Conservation (phyloP, 2,888 invertebrate species). For the Terebella lapidaria region DNA sequence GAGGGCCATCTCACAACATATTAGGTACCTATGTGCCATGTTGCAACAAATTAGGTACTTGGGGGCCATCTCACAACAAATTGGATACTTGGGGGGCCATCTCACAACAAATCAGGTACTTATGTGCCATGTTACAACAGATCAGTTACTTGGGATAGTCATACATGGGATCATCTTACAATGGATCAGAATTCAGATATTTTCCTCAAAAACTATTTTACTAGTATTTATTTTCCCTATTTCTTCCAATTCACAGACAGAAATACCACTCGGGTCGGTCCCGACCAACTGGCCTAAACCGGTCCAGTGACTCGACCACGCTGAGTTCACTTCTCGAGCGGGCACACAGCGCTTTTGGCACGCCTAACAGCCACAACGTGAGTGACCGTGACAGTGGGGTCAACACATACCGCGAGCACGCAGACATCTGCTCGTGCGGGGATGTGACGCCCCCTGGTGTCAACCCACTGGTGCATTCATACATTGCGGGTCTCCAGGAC, state of each 20-base stretch:
- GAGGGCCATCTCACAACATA: too few relatives aligned
- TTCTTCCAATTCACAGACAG: too few relatives aligned
- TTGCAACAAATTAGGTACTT: too few relatives aligned
- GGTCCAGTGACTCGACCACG: conserved; percentile 8
- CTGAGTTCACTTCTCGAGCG: conserved; percentile 14
- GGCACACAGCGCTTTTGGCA: conserved; percentile 3
- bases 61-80: too few relatives aligned
- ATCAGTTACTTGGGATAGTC: too few relatives aligned
- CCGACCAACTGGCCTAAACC: conserved; percentile 15
- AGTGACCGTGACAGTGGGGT: conserved; percentile 22
- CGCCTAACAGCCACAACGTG: not conserved
- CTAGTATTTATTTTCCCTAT: too few relatives aligned
- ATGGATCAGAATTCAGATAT: too few relatives aligned
- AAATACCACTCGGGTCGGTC: conserved; percentile 16
- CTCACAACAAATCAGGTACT: conserved; percentile 17
- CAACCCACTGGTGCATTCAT: conserved; percentile 14
- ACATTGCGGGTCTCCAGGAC: conserved; percentile 10
- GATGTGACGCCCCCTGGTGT: conserved; percentile 13
- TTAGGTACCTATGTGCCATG: too few relatives aligned
- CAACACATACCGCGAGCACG: conserved; percentile 11
- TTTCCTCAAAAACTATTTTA: too few relatives aligned
- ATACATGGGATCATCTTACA: too few relatives aligned
- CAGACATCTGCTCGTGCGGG: conserved; percentile 11
- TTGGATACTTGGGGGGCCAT: too few relatives aligned
- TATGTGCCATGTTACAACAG: too few relatives aligned